Evolutionary conservation across 2,113 vertebrate genomes (phyloP), one percentile per base, ranked within the genome.

Genomic region (Corapipo altera): DNA sequence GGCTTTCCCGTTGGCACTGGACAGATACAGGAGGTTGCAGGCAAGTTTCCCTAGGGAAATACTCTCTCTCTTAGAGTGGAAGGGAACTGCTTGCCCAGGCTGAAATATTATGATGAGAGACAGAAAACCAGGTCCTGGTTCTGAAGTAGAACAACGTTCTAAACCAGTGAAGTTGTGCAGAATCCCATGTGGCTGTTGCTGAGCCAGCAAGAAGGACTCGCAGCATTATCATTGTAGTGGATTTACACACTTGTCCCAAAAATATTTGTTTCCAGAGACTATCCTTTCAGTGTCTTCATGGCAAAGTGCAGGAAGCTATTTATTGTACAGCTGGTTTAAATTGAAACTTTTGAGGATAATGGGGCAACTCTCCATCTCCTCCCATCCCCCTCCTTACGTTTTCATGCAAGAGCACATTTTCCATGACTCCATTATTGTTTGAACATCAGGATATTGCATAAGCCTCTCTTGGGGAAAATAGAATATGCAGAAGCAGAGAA

Each of bases 371-470:
- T 90, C 46, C 26, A 62, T 86, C 79, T 85, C 66, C 35, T 88
- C 79, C 80, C 91, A 52, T 72, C 73, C 76, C 66, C 57, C 73
- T 86, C 15, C 17, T 32, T 12, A 71, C 80, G 23, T 85, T 93
- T 86, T 92, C 83, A 72, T 75, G 83, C 43, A 21, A 88, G 92
- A 94, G 78, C 85, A 97, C 69, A 91, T 96, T 98, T 97, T 97
- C 97, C 89, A 72, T 96, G 94, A 96, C 94, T 95, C 79, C 33
- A 11, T 89, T 82, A 85, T 90, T 95, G 73, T 96, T 95, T 94
- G 88, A 95, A 94, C 78, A 87, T 94, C 88, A 97, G 96, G 97
- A 94, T 96, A 75, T 97, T 98, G 88, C 96, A 58, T 93, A 97
- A 97, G 74, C 76, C 71, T 95, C 93, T 91, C 84, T n/a, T 89